Evolutionary conservation across 2,888 invertebrate species (phyloP).

Genomic region (Agriotes lineatus): DNA sequence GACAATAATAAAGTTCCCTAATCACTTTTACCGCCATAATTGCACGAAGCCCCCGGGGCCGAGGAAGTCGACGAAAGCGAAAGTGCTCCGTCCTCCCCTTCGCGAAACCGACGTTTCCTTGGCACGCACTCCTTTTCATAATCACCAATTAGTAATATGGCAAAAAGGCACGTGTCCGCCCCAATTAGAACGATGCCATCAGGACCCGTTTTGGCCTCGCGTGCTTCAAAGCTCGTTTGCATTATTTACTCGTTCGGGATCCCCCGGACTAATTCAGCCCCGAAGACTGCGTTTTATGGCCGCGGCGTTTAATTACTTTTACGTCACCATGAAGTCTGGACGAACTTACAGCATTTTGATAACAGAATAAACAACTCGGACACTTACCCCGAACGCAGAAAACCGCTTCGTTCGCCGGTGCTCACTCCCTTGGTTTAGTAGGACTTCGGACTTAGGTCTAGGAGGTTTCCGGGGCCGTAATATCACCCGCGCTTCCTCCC

Average conservation of each 20-base stretch:
- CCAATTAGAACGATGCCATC: slow-evolving; percentile 20
- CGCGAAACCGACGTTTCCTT: slow-evolving; percentile 5
- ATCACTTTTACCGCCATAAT: no score
- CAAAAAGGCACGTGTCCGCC: slow-evolving; percentile 24
- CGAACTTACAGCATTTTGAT: background rate
- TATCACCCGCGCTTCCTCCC: slow-evolving; percentile 90
- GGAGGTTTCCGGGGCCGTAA: slow-evolving; percentile 92
- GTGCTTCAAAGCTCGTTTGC: slow-evolving; percentile 20
- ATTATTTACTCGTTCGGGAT: slow-evolving; percentile 23
- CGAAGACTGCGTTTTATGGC: slow-evolving; percentile 16
- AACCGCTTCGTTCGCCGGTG: slow-evolving; percentile 91
- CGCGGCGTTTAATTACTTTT: slow-evolving; percentile 23
- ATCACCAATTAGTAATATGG: slow-evolving; percentile 18
- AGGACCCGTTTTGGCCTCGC: slow-evolving; percentile 15
- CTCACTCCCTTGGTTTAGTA: slow-evolving; percentile 78
- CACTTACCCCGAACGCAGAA: slow-evolving; percentile 95
- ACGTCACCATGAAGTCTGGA: slow-evolving; percentile 8
- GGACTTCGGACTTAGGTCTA: slow-evolving; percentile 96
- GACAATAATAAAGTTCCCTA: no score
- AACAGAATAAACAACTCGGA: slow-evolving; percentile 1
- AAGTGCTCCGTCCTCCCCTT: background rate
- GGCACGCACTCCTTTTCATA: slow-evolving; percentile 15
- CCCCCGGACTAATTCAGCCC: slow-evolving; percentile 15
- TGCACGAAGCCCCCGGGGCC: background rate
- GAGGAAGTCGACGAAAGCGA: background rate